Evolutionary conservation across 2,797 vertebrate species (phyloP), one percentile per base, ranked within the genome.

Genomic region (Poeciliopsis infans): DNA sequence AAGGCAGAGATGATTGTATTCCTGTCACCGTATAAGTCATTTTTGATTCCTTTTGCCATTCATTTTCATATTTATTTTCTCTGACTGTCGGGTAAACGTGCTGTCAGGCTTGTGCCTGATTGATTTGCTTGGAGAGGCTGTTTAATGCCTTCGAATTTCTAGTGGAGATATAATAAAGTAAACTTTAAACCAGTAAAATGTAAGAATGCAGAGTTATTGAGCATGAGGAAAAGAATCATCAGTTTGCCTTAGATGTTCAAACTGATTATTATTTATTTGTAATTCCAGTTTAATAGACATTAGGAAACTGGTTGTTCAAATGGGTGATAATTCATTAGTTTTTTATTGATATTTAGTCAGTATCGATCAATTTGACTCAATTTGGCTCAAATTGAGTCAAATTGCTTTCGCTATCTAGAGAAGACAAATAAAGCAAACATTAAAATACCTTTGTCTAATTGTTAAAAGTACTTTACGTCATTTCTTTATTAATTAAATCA

Each of bases 1-100:
- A 84, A 83, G 84, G 0, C 51, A 28, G 2, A 13, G 79, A 85
- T 77, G 74, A 76, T 75, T 64, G 75, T 33, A 70, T 75, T 76
- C 41, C 55, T 55, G 28, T 66, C 45, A 28, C 49, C 1, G 12
- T 8, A 75, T 51, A 64, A 53, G 31, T 47, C 61, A 46, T 72
- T 46, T 4, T 76, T 45, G 47, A 45, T 45, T 45, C 41, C 12
- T 16, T 70, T 70, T 45, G 23, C 68, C 68, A 43, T 70, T 70
- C 13, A 3, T 25, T 43, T 69, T 69, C 41, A 43, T 12, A 25
- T 43, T 69, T 43, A 41, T 68, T 69, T 43, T n/a, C 23, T 45
- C 68, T 43, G 18, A 12, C 39, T 69, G 39, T 68, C 8, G 10
- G 25, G 4, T 69, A 70, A 70, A 7, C 23, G 13, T 45, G 68